Percentiles rank a stretch among this genome's conserved stretches.
Evolutionary conservation across 1,140 invertebrate genomes (phyloP).

Genomic region (Drosophila novamexicana): DNA sequence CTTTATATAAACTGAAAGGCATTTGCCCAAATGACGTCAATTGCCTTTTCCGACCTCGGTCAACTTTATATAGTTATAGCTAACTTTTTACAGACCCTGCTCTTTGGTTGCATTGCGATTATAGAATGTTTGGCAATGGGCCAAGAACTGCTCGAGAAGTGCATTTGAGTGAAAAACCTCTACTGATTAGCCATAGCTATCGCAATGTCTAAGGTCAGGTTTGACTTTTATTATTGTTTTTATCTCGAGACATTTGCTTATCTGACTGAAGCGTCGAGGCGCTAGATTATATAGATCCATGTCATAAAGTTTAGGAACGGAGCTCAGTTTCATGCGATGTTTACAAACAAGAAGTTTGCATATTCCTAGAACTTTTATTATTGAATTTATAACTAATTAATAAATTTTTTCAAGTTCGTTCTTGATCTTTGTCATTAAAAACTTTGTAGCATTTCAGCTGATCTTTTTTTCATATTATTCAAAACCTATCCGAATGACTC

Average conservation of each 20-base stretch:
- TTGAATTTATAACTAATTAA: neutral
- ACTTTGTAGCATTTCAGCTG: neutral
- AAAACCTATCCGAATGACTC: conserved; percentile 20
- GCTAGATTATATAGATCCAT: neutral
- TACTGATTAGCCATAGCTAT: conserved; percentile 26
- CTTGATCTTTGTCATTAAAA: neutral
- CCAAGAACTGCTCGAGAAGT: conserved; percentile 40
- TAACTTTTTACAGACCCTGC: neutral
- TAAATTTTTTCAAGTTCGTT: too few relatives aligned
- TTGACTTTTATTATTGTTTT: conserved; percentile 32
- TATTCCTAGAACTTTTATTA: too few relatives aligned
- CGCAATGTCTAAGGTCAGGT: conserved; percentile 70
- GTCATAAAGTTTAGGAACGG: neutral
- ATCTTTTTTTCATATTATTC: neutral
- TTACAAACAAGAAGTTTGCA: neutral
- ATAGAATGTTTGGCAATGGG: conserved; percentile 55
- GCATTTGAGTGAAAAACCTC: conserved; percentile 3
- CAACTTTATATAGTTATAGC: conserved; percentile 34
- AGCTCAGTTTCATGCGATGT: neutral
- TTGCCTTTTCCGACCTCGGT: conserved; percentile 40
- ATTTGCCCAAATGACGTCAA: conserved; percentile 22
- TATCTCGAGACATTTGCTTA: conserved; percentile 35
- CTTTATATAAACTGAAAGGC: neutral
- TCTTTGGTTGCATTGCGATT: conserved; percentile 20
- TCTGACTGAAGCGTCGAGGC: conserved; percentile 17